Percentiles rank a stretch among this genome's conserved stretches.
Conservation (phyloP, 2,113 vertebrate genomes). For the Erythrocercus mccallii region DNA sequence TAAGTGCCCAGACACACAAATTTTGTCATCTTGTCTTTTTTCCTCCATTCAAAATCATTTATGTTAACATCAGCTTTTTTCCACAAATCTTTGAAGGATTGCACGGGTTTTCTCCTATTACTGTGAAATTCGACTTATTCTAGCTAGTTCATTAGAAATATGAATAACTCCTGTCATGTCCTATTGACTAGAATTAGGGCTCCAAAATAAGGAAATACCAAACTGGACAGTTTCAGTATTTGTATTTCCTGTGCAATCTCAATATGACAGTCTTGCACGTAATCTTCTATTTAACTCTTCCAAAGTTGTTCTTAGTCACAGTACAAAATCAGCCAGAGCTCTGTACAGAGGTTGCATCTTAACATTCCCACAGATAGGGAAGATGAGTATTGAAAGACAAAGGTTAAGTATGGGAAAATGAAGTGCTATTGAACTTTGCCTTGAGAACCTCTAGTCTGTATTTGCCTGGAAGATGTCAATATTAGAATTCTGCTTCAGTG, state of each 20-base stretch:
- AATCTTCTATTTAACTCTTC: background rate
- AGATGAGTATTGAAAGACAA: background rate
- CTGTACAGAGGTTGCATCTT: background rate
- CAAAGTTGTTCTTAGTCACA: background rate
- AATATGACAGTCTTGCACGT: background rate
- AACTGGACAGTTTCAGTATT: background rate
- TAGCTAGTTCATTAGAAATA: background rate
- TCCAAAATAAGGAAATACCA: background rate
- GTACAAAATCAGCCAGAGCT: background rate
- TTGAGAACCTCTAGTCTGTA: background rate
- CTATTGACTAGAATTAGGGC: background rate
- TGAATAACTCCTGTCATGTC: background rate
- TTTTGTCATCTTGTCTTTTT: background rate
- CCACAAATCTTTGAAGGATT: background rate
- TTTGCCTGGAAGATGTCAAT: background rate
- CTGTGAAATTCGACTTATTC: background rate
- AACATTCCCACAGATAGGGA: background rate
- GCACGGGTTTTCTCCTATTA: background rate
- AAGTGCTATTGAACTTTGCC: background rate
- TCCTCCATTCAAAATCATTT: background rate
- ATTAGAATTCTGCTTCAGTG: background rate
- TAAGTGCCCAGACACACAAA: background rate
- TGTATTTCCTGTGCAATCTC: background rate
- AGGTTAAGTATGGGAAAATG: background rate
- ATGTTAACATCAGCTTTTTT: background rate